Percentiles rank a stretch among this genome's conserved stretches.
Evolutionary conservation across 2,888 invertebrate genomes (phyloP).

Genomic region (Nasonia oneida): DNA sequence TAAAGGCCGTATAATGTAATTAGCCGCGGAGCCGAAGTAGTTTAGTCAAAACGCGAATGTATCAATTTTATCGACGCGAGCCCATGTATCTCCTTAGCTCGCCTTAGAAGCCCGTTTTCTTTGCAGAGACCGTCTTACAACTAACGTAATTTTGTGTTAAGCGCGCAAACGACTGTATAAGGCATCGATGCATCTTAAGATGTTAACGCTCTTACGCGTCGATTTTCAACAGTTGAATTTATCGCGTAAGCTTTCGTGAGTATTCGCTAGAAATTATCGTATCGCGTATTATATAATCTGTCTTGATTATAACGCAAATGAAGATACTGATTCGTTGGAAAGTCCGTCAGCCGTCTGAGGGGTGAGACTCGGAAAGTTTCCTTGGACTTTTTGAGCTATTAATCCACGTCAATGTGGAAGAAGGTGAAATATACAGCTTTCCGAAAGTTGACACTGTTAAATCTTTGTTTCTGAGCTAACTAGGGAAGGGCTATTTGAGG

Average conservation of each 20-base stretch:
- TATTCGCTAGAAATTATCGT: background rate
- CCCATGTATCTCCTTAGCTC: slow-evolving; percentile 33
- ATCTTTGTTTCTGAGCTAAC: slow-evolving; percentile 36
- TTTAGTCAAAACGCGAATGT: slow-evolving; percentile 17
- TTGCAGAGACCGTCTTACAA: slow-evolving; percentile 46
- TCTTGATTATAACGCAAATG: slow-evolving; percentile 53
- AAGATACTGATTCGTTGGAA: slow-evolving; percentile 45
- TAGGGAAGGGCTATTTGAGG: background rate
- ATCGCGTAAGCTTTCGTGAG: background rate
- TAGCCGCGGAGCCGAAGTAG: background rate
- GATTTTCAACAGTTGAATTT: background rate
- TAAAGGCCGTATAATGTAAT: background rate
- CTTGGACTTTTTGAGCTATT: slow-evolving; percentile 51
- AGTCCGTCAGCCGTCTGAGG: slow-evolving; percentile 40
- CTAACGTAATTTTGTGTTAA: slow-evolving; percentile 43
- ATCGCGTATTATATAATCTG: background rate
- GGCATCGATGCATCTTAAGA: slow-evolving; percentile 29
- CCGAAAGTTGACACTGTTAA: slow-evolving; percentile 47
- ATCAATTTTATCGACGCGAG: slow-evolving; percentile 52
- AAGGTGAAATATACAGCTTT: slow-evolving; percentile 39
- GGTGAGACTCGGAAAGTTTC: slow-evolving; percentile 38
- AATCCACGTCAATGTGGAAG: slow-evolving; percentile 56
- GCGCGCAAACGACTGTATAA: slow-evolving; percentile 22
- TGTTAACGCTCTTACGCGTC: slow-evolving; percentile 42
- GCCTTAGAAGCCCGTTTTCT: slow-evolving; percentile 57